A percentile compares a stretch with the other conserved stretches of the same genome.
Conservation (phyloP, 2,888 invertebrate genomes). For the Kuschelorhynchus macadamiae region DNA sequence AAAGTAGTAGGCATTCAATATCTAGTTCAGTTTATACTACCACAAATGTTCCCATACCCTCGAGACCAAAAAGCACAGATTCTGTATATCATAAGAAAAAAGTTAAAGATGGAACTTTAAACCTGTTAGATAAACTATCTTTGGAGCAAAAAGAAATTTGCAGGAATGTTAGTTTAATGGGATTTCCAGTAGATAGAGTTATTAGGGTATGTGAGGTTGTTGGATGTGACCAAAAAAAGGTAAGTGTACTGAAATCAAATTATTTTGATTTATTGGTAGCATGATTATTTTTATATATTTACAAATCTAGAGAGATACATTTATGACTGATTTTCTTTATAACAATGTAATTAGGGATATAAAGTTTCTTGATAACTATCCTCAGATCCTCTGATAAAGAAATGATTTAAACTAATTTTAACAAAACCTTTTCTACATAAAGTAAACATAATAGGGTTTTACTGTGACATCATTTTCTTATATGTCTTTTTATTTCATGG, state of each 20-base stretch:
- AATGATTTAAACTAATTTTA: too few relatives aligned
- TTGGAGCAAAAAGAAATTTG: conserved; percentile 77
- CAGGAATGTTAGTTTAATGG: conserved; percentile 86
- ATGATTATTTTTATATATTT: too few relatives aligned
- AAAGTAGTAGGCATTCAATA: conserved; percentile 24
- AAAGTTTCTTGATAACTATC: too few relatives aligned
- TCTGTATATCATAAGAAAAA: conserved; percentile 54
- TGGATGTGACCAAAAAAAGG: conserved; percentile 89
- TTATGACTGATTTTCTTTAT: too few relatives aligned
- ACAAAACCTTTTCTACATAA: too few relatives aligned
- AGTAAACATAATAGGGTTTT: too few relatives aligned
- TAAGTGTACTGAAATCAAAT: conserved; percentile 65
- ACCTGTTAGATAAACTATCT: conserved; percentile 67
- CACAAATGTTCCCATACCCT: conserved; percentile 40
- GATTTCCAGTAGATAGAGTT: conserved; percentile 86
- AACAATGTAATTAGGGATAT: too few relatives aligned
- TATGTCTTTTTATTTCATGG: too few relatives aligned
- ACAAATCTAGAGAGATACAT: too few relatives aligned
- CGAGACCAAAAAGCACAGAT: conserved; percentile 56
- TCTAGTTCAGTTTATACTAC: conserved; percentile 27
- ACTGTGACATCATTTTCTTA: too few relatives aligned
- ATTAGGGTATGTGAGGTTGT: conserved; percentile 84
- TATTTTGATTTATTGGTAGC: too few relatives aligned
- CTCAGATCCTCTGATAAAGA: too few relatives aligned
- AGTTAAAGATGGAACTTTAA: conserved; percentile 46